Evolutionary conservation across 1,140 invertebrate species (phyloP), one percentile per base, ranked within the genome.

Genomic region (Colletes gigas): DNA sequence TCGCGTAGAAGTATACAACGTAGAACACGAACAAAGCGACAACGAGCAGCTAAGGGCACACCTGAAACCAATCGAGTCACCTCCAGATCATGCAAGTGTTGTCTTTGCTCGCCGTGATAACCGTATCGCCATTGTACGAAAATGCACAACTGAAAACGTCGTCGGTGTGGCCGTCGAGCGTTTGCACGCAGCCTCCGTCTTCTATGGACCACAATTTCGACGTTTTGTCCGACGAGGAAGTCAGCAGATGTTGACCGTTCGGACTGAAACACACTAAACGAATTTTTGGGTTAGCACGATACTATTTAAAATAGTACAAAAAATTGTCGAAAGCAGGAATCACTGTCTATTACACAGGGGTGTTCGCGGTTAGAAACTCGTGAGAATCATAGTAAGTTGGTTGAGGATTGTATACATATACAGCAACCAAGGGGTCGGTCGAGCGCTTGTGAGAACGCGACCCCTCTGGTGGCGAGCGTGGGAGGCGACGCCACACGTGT

Each of bases 91-190:
- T 93, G 89, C 96, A 96, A 12, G 95, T 96, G 89, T 96, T 96
- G 85, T 96, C 96, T 88, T 96, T 96, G 80, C 96, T 96, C 0
- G 96, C 97, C 52, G 96, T 97, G 65, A 97, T 93, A 77, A 97
- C 95, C 2, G 95, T 95, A 87, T 97, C 96, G 1, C 97, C 97
- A 3, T 95, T 93, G 89, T 97, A 97, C 19, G 96, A 97, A 90
- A 96, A 97, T 2, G 96, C 95, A 86, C 96, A 97, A 4, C 96
- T 96, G 89, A 97, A 97, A 44, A 97, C 96, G 88, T 97, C 97
- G 21, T 96, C 96, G 44, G 95, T 95, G 85, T 97, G 97, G 0
- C 96, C 96, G 6, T 95, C 94, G 0, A 97, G 92, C 12, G 96
- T 94, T 92, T 96, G 96, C 1, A 95, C 93, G 85, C 96, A 97